Evolutionary conservation across 2,113 vertebrate genomes (phyloP), one percentile per base, ranked within the genome.

Genomic region (Diadophis punctatus): DNA sequence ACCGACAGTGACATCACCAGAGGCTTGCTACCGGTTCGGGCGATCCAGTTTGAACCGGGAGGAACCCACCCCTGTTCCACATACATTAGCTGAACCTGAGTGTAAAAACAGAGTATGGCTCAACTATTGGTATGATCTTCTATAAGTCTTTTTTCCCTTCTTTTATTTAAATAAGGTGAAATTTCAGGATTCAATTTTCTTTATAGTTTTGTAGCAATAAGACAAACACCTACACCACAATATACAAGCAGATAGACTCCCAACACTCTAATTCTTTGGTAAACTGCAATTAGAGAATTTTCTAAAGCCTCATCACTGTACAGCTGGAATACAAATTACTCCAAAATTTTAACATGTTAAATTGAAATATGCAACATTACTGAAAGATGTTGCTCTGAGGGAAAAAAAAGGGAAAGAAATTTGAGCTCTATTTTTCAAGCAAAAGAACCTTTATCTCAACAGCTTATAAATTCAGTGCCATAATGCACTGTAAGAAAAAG

Each of bases 401-500:
- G 91, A 96, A 97, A 96, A 96, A 92, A 95, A 97, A 95, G 95
- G 90, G 94, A 96, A 94, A 97, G 95, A 96, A 91, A 92, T 86
- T 92, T 0, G 93, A 96, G 92, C 96, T 95, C 94, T 39, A 96
- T 93, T 96, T 97, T 93, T 95, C 93, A 96, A 95, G 90, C 92
- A 95, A 92, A 96, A 95, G 95, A 96, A 95, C 96, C 92, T 93
- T 95, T 96, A 96, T 93, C 93, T 96, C 94, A 96, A 97, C 93
- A 97, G 93, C 95, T 95, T 95, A 96, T 95, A 93, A 93, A 96
- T 95, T 94, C 93, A 96, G 93, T 94, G 95, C 94, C 94, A 96
- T 96, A 97, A 96, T 95, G 96, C 92, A 93, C 94, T 92, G 90
- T 94, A 96, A 94, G 96, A 96, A 96, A 96, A 96, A 96, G 93